Conservation (phyloP, 92 coral and sea anemone species). For the Epizoanthus ramosus region DNA sequence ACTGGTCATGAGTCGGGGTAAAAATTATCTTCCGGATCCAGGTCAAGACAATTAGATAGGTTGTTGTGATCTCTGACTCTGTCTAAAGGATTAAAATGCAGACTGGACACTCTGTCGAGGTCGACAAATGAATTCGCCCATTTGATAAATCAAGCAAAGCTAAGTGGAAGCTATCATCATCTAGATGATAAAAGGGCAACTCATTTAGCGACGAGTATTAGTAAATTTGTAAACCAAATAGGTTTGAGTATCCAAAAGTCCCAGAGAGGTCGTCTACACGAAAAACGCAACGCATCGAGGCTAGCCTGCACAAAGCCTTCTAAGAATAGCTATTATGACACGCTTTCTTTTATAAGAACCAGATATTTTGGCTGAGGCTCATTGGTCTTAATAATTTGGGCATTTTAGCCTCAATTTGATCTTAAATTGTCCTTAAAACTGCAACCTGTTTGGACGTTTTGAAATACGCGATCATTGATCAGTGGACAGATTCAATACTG, state of each 20-base stretch:
- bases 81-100: slow-evolving; percentile 33
- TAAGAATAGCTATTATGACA: too few species aligned
- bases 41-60: slow-evolving; percentile 28
- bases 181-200: slow-evolving; percentile 14
- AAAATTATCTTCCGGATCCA: slow-evolving; percentile 30
- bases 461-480: too few species aligned
- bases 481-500: too few species aligned
- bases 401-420: too few species aligned
- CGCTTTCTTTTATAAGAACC: too few species aligned
- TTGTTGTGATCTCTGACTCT: slow-evolving; percentile 6
- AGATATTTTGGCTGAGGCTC: too few species aligned
- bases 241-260: too few species aligned
- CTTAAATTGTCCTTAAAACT: too few species aligned
- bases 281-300: too few species aligned
- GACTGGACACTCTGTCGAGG: slow-evolving; percentile 13
- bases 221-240: not conserved
- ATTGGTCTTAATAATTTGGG: too few species aligned
- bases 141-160: slow-evolving; percentile 12
- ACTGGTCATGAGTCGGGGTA: slow-evolving; percentile 30
- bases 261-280: not conserved
- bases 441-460: too few species aligned
- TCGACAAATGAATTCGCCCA: slow-evolving; percentile 34
- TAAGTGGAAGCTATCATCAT: slow-evolving; percentile 15
- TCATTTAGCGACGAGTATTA: not conserved
- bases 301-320: too few species aligned